Evolutionary conservation across 2,888 invertebrate species (phyloP), one percentile per base, ranked within the genome.

Genomic region (Clostera curtula): DNA sequence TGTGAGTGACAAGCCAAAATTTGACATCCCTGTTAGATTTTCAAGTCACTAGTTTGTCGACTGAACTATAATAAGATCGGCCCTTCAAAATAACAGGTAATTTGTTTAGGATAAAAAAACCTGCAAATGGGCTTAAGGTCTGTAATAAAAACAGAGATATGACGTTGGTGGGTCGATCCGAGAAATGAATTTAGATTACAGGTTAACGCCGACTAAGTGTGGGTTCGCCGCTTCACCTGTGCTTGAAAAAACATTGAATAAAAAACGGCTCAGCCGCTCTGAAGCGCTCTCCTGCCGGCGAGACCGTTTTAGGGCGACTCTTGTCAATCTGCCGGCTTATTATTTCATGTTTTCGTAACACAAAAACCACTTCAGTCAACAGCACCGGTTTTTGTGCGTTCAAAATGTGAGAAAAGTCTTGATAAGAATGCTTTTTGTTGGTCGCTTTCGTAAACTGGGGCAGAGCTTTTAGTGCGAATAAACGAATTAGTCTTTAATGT

Each of bases 111-210:
- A 66, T 67, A 77, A 77, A 83, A 77, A 77, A 73, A 69, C 74
- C 72, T 59, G 77, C 77, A 77, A 82, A 82, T 77, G 80, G 79
- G 66, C 65, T 71, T 66, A 66, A 68, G 72, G 71, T 69, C 75
- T 75, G 68, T 83, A 82, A 82, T 82, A 83, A 82, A 77, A 82
- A 80, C 73, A 67, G 70, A 82, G 73, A 73, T 75, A 77, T 72
- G 71, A 70, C 60, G 60, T 57, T 66, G 67, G 74, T 77, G 74
- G 79, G 76, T 75, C 71, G 79, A 72, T 70, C 76, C 80, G 74
- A 82, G 75, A 82, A 83, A 83, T 83, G 80, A 83, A 83, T 83
- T 83, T 83, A 83, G 83, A 83, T 83, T 83, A 82, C 71, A 83
- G 76, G 82, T 80, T 82, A 80, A 72, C 75, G 82, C 79, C 77